Evolutionary conservation across 2,888 invertebrate species (phyloP), one percentile per base, ranked within the genome.

Genomic region (Yponomeuta cagnagella): DNA sequence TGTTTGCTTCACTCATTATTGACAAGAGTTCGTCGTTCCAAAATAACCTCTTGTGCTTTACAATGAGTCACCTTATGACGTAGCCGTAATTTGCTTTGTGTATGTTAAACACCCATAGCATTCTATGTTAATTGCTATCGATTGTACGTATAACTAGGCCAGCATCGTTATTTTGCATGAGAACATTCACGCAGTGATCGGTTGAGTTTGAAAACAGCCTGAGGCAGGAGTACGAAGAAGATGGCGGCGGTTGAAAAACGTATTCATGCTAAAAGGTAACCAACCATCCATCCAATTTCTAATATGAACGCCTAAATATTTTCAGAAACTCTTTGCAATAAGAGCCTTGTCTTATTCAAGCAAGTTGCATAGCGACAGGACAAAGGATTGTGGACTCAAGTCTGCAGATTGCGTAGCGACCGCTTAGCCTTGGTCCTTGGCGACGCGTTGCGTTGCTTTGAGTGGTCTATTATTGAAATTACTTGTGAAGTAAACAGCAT

Each of bases 41-140:
- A 58, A 58, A 58, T 58, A 52, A 58, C 15, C 52, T 58, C 52
- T 15, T 4, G 52, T 58, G 52, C 15, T 8, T 58, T 15, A 58
- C 52, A 58, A 58, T 65, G 65, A 65, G 31, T 65, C 65, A 65
- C 10, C 65, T 15, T 15, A 15, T 58, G 52, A 58, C 52, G 52
- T 58, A 58, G 43, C 43, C 0, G 9, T 43, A 8, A 43, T 9
- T 43, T 43, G 43, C 43, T 43, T 43, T 58, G 52, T 15, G 15
- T 10, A 52, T 58, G 52, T 58, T 58, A 58, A 58, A 58, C 52
- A 58, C 52, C 15, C 52, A 15, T 58, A 15, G 52, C 33, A 65
- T 65, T 65, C 65, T 65, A 65, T 31, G 65, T 30, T 65, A 65
- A 65, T 65, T 65, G 65, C 12, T 65, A 65, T 33, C 33, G 65